Evolutionary conservation across 2,888 invertebrate genomes (phyloP), one percentile per base, ranked within the genome.

Genomic region (Ennomos fuscantarius): DNA sequence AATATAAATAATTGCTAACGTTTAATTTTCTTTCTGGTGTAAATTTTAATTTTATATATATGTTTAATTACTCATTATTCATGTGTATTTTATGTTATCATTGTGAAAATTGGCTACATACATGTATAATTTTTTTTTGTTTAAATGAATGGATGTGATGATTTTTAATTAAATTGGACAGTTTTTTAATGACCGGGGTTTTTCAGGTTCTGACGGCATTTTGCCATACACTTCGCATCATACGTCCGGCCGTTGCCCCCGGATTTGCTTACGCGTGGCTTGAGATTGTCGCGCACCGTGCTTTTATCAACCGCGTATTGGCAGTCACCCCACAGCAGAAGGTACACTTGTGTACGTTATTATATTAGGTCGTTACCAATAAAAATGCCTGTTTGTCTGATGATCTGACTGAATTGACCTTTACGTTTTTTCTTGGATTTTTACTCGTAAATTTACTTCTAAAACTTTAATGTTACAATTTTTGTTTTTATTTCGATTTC

Each of bases 231-330:
- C 94, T 99, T 68, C 98, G 99, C 78, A 96, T 99, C 70, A 93
- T 99, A 66, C 94, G 98, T 55, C 99, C 99, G 9, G 95, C 95
- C 43, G 96, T 97, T 72, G 98, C 98, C 0, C 98, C 99, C 0
- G 99, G 98, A 0, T 99, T 99, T 87, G 97, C 98, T 55, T 99
- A 98, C 85, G 98, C 99, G 1, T 99, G 99, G 99, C 92, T 99
- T 55, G 99, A 99, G 86, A 93, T 99, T 44, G 97, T 99, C 39
- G 98, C 99, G 0, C 99, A 99, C 87, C 94, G 99, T 52, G 96
- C 98, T 0, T 99, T 99, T 86, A 96, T 99, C 77, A 98, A 98
- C 50, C 94, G 98, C 52, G 97, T 99, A 89, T 93, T 99, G 32
- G 98, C 98, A 0, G 95, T 96, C 56, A 97, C 97, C 9, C 97